Base-by-base conservation (phyloP, 2,113 vertebrate species). In the Myiagra hebetior region DNA sequence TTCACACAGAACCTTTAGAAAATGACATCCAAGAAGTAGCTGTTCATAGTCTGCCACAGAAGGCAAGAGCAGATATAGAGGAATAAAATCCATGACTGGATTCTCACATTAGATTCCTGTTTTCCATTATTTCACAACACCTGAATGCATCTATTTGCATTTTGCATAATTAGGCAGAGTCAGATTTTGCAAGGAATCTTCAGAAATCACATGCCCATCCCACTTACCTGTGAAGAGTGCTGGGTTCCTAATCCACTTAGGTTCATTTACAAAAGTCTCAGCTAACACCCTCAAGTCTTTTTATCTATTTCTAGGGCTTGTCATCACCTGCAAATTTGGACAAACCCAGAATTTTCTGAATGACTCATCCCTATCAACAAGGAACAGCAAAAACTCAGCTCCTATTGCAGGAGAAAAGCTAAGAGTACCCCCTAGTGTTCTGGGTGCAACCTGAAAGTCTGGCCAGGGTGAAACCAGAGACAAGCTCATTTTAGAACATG, bases 291-390 rank as follows among this genome's bases (percentile, higher is more conserved):
- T 84, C 59, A 88, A 70, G 50, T 64, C 33, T 85, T 95, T 84
- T 65, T 33, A 59, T 92, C 90, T 93, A 52, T 94, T 96, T 81
- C 82, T 81, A 73, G 73, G 68, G n/a, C 62, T 94, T 95, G 68
- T 60, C 87, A 93, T 64, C 83, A 89, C 82, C 83, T 94, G 79
- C 73, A 90, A 78, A 83, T 84, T 75, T 88, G 68, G 87, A 87
- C 85, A 94, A 92, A 89, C 65, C 53, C 86, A 96, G 83, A 95
- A 95, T 87, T 92, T 96, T 94, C 92, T 86, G 72, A 94, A 91
- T 95, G 68, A 94, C 68, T 96, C 90, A 96, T 72, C 64, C 73
- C 52, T 63, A 52, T 91, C 59, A 93, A 92, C 30, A 46, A 31
- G 52, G 60, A 93, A 42, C 35, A 46, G 59, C 50, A 92, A 81